Evolutionary conservation across 2,113 vertebrate genomes (phyloP), one percentile per base, ranked within the genome.

Genomic region (Tapirus terrestris): DNA sequence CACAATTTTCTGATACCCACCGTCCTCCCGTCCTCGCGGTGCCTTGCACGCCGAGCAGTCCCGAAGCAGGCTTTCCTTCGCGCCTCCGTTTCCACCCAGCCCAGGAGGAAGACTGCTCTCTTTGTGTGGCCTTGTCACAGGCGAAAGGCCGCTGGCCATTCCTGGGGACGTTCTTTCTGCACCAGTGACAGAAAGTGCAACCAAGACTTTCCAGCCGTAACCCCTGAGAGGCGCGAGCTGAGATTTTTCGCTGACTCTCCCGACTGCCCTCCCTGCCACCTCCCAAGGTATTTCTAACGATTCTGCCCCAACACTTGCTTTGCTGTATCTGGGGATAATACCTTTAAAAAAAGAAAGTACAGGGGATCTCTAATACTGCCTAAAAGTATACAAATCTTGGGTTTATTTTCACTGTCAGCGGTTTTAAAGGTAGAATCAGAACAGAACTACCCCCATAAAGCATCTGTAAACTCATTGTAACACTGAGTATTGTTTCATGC

Each of bases 1-100:
- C 99, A 99, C 99, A 98, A 99, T 99, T 99, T 99, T 99, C 99
- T 99, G 99, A 99, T 99, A 99, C 99, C 98, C 98, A 98, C 99
- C 99, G 99, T 99, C 98, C 98, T 98, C 99, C 98, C 98, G 99
- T 99, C 99, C 99, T 99, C 99, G 99, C 99, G 99, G 99, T 99
- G 99, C 99, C 99, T 99, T 99, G 99, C 99, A 99, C 98, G 98
- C 98, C 98, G 98, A 98, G 98, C 99, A 98, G 98, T 98, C 99
- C 98, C 97, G 98, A 98, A 99, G 99, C 99, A 99, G 99, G 99
- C 99, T 99, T 99, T 98, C 98, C 99, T 99, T 99, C 98, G 98
- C 97, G 98, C 99, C 99, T 99, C 98, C 98, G 91, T 98, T 99
- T 98, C 98, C 98, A 98, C 98, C 99, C 98, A 98, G 99, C 98